Evolutionary conservation across 2,113 vertebrate genomes (phyloP).

Genomic region (Stomatorhinus ivindoensis): DNA sequence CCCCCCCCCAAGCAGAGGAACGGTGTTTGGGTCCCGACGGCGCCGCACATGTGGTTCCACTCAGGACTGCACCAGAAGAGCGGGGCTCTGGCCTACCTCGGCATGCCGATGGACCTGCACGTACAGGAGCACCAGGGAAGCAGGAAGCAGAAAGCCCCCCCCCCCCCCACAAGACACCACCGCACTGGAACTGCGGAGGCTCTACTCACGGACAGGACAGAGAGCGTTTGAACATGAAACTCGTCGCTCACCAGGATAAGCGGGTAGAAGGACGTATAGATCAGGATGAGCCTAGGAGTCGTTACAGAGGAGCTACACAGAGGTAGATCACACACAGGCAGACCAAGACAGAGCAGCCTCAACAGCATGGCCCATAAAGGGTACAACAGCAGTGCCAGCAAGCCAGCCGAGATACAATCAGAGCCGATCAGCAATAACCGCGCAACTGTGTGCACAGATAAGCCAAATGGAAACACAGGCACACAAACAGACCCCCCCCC

Average conservation of each 20-base stretch:
- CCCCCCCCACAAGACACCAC: neutral
- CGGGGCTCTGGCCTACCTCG: constrained; percentile 31
- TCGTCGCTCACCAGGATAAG: neutral
- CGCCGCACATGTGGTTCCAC: constrained; percentile 66
- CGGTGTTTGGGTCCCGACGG: constrained; percentile 55
- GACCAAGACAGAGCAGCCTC: neutral
- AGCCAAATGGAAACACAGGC: neutral
- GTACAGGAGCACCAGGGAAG: neutral
- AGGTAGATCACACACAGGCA: neutral
- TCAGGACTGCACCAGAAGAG: constrained; percentile 61
- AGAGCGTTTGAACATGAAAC: neutral
- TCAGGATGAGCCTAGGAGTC: neutral
- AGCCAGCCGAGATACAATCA: neutral
- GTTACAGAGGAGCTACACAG: neutral
- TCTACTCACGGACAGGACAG: neutral
- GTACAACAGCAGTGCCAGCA: constrained; percentile 26
- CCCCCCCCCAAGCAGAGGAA: constrained; percentile 47
- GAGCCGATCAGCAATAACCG: neutral
- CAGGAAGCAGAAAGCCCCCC: neutral
- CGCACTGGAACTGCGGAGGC: neutral
- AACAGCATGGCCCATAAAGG: neutral
- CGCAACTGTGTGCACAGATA: neutral
- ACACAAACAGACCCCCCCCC: neutral
- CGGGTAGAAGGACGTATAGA: neutral
- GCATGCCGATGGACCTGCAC: neutral